A percentile compares a stretch with the other conserved stretches of the same genome.
phyloP scores from a whole-genome alignment of 2,888 invertebrate genomes.

The Lasioglossum leucozonium region DNA sequence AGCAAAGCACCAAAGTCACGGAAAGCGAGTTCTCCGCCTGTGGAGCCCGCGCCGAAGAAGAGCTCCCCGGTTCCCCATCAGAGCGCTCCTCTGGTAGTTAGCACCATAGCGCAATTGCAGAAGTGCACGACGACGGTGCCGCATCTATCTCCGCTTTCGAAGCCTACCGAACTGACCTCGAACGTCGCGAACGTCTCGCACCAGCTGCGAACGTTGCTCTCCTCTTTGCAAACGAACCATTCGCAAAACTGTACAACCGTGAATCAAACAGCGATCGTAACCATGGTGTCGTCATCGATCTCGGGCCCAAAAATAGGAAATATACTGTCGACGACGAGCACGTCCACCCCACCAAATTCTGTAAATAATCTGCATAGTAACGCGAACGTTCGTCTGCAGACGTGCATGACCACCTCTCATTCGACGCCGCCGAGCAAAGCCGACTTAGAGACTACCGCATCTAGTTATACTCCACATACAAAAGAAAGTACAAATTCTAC shows the following conservation, averaged over 20 bases:
- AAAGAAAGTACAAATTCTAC: constrained; percentile 72
- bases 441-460: constrained; percentile 64
- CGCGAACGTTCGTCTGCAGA: constrained; percentile 67
- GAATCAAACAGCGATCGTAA: constrained; percentile 83
- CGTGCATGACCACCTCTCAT: constrained; percentile 49
- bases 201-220: constrained; percentile 88
- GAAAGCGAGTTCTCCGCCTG: constrained; percentile 44
- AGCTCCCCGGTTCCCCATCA: constrained; percentile 67
- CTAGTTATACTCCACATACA: constrained; percentile 61
- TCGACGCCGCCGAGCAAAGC: constrained; percentile 57
- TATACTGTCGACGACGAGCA: constrained; percentile 76
- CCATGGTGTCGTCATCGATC: constrained; percentile 86
- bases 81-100: constrained; percentile 74
- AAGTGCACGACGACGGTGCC: constrained; percentile 86
- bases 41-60: constrained; percentile 60
- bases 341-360: constrained; percentile 75
- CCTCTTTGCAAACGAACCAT: constrained; percentile 87
- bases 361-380: constrained; percentile 67
- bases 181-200: constrained; percentile 90
- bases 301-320: constrained; percentile 82
- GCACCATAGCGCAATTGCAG: constrained; percentile 79
- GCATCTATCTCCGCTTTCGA: constrained; percentile 90
- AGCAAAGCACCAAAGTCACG: constrained; percentile 58
- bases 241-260: constrained; percentile 84
- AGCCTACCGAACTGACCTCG: constrained; percentile 89